Evolutionary conservation across 1,140 invertebrate species (phyloP).

Genomic region (Coenobita brevimanus): DNA sequence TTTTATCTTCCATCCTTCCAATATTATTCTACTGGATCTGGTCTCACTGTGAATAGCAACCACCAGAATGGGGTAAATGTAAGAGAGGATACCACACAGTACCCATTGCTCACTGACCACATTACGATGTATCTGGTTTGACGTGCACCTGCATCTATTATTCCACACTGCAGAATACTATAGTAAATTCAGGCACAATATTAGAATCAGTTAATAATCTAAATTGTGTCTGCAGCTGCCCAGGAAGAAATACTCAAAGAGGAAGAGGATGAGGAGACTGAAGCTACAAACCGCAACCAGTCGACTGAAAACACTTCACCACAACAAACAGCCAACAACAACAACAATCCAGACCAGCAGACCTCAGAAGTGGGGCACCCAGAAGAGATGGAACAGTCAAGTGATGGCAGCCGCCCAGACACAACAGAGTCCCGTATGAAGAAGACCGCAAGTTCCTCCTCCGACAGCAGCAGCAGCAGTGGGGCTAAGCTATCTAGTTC

Average conservation of each 20-base stretch:
- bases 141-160: too few relatives aligned
- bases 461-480: conserved; percentile 56
- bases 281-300: conserved; percentile 7
- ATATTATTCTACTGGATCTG: too few relatives aligned
- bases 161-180: background rate
- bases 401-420: conserved; percentile 45
- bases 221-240: conserved; percentile 25
- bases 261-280: conserved; percentile 46
- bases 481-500: conserved; percentile 52
- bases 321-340: too few relatives aligned
- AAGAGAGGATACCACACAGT: too few relatives aligned
- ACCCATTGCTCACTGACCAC: too few relatives aligned
- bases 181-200: too few relatives aligned
- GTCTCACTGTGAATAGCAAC: too few relatives aligned
- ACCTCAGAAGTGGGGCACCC: conserved; percentile 24
- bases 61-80: too few relatives aligned
- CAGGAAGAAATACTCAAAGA: conserved; percentile 49
- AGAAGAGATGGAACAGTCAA: conserved; percentile 60
- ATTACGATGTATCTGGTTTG: too few relatives aligned
- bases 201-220: too few relatives aligned
- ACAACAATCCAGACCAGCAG: background rate
- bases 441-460: conserved; percentile 52
- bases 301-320: background rate
- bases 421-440: conserved; percentile 41
- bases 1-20: too few relatives aligned